phyloP scores from a whole-genome alignment of 2,797 vertebrate genomes.

The Adelosebastes latens region DNA sequence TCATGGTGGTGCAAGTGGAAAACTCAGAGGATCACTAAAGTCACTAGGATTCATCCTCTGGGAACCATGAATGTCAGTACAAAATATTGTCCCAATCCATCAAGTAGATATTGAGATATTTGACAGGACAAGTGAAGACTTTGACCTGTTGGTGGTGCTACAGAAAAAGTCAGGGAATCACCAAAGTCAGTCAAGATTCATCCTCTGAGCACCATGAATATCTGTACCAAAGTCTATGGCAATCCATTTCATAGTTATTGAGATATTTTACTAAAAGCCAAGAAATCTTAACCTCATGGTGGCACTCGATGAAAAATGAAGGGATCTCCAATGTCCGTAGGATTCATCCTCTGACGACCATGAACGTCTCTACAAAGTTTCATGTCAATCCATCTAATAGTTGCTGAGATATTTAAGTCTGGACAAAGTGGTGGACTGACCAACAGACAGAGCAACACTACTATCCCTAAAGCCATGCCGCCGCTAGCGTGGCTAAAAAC shows the following conservation, averaged over 20 bases:
- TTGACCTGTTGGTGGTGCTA: not conserved
- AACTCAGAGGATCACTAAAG: not conserved
- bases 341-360: not conserved
- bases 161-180: not conserved
- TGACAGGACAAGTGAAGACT: not conserved
- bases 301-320: not conserved
- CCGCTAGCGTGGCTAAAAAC: not conserved
- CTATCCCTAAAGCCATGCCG: not conserved
- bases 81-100: not conserved
- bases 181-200: not conserved
- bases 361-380: not conserved
- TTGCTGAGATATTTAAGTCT: conserved; percentile 4
- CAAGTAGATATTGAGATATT: not conserved
- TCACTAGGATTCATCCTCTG: not conserved
- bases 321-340: rapidly evolving
- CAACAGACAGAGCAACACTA: rapidly evolving
- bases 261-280: not conserved
- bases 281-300: not conserved
- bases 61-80: not conserved
- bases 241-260: not conserved
- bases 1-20: not conserved
- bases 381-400: not conserved
- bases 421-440: not conserved
- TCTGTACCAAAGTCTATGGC: not conserved
- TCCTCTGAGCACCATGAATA: not conserved